Base-by-base conservation (phyloP, 2,113 vertebrate species). In the Clupea harengus region DNA sequence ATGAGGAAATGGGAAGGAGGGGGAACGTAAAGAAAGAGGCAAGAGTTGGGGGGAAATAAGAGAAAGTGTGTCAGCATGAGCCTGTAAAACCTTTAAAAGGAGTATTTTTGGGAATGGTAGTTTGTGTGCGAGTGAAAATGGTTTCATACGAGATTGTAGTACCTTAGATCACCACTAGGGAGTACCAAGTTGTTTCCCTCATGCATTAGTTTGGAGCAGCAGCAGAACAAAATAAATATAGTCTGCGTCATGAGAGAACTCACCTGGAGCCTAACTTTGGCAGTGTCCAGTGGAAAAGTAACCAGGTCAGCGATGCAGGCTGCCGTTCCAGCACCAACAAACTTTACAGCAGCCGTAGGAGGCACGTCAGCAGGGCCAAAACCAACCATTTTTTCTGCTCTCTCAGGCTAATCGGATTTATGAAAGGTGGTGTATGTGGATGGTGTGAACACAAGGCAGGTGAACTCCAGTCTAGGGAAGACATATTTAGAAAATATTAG, bases 221-320 rank as follows among this genome's bases (percentile, higher is more conserved):
- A 39, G 11, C 28, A 39, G 28, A 72, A 46, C 9, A 45, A 78
- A 84, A 84, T 17, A 85, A 11, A 39, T 18, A 81, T 60, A n/a
- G 75, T 0, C 5, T 7, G 57, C 8, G 22, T 85, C 75, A 54
- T 45, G 28, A 4, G 11, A 6, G 72, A 25, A 49, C 92, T 93
- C 91, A 97, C 97, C 96, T 98, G 97, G 32, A 98, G 93, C 83
- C 96, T 90, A 87, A 97, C 97, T 95, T 98, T 98, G 11, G 96
- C 96, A 0, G 97, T 98, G 89, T 98, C 97, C 87, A 98, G 90
- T 18, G 97, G 97, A 86, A 97, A 97, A 25, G 97, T 98, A 91
- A 97, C 87, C 64, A 98, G 93, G 89, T 98, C 97, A 0, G 97
- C 97, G 0, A 97, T 93, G 90, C 97, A 98, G 45, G 96, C 97